These are phyloP conservation scores for Limonius californicus DNA, from an alignment of 1,140 invertebrate genomes.

Conservation along the genomic window DNA sequence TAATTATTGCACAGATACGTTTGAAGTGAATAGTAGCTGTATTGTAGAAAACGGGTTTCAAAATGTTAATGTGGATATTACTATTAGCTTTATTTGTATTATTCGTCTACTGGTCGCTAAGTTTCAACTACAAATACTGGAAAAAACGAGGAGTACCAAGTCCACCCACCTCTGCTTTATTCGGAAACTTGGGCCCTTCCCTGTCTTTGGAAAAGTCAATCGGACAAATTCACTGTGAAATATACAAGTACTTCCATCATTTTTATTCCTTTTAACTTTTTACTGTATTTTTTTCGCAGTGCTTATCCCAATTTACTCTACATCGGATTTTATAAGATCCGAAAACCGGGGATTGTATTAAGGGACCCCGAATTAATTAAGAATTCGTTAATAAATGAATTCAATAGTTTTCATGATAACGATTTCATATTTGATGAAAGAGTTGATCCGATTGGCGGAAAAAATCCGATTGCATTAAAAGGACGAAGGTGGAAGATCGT, in stretches of 20 bases:
- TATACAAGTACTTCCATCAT: slow-evolving; percentile 28
- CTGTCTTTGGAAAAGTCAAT: slow-evolving; percentile 20
- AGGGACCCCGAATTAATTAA: slow-evolving; percentile 48
- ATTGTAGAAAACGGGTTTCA: no score
- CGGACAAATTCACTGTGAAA: slow-evolving; percentile 22
- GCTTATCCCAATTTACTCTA: slow-evolving; percentile 33
- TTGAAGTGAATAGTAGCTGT: no score
- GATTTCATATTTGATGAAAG: slow-evolving; percentile 41
- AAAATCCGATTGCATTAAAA: slow-evolving; percentile 41
- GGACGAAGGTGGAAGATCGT: slow-evolving; percentile 43
- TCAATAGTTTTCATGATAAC: slow-evolving; percentile 46
- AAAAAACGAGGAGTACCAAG: slow-evolving; percentile 34
- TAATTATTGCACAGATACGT: no score
- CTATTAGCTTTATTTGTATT: no score
- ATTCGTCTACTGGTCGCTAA: no score
- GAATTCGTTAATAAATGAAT: slow-evolving; percentile 49
- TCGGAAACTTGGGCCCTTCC: slow-evolving; percentile 42
- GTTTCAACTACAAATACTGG: slow-evolving; percentile 42
- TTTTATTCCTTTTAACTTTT: not conserved
- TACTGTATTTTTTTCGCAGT: slow-evolving; percentile 15
- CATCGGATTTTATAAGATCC: slow-evolving; percentile 33
- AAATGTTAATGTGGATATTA: no score
- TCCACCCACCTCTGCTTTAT: slow-evolving; percentile 29
- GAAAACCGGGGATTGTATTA: slow-evolving; percentile 40
- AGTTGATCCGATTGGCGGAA: slow-evolving; percentile 40